Percentiles rank a stretch among this genome's conserved stretches.
These are phyloP conservation scores for Malurus melanocephalus DNA, from an alignment of 2,113 vertebrate species.

Conservation along the genomic window DNA sequence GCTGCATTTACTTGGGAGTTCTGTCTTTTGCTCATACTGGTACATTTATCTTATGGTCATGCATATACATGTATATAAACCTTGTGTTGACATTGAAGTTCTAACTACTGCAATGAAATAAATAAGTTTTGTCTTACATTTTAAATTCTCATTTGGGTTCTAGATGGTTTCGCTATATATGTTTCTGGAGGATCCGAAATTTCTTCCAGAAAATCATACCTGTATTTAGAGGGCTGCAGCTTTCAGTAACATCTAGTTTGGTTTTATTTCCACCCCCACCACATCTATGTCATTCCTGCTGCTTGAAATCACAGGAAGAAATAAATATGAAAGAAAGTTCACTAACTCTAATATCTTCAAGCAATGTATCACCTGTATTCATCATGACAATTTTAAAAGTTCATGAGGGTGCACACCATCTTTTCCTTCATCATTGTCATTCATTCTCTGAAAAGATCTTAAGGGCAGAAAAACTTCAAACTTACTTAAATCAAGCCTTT, in stretches of 20 bases:
- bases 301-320: neutral
- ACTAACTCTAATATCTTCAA: neutral
- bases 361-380: neutral
- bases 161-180: neutral
- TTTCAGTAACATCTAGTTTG: neutral
- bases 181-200: neutral
- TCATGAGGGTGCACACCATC: accelerated
- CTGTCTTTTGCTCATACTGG: neutral
- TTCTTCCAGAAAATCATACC: neutral
- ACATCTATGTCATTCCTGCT: neutral
- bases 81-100: neutral
- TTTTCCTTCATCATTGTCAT: neutral
- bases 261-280: neutral
- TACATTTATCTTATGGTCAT: neutral
- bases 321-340: neutral
- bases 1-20: neutral
- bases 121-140: neutral
- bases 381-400: neutral
- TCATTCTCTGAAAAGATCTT: neutral
- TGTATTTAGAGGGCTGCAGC: neutral
- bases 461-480: neutral
- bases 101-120: neutral
- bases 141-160: neutral
- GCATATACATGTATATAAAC: neutral
- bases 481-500: neutral